Evolutionary conservation across 2,888 invertebrate genomes (phyloP).

Genomic region (Melikaiella ostensackeni): DNA sequence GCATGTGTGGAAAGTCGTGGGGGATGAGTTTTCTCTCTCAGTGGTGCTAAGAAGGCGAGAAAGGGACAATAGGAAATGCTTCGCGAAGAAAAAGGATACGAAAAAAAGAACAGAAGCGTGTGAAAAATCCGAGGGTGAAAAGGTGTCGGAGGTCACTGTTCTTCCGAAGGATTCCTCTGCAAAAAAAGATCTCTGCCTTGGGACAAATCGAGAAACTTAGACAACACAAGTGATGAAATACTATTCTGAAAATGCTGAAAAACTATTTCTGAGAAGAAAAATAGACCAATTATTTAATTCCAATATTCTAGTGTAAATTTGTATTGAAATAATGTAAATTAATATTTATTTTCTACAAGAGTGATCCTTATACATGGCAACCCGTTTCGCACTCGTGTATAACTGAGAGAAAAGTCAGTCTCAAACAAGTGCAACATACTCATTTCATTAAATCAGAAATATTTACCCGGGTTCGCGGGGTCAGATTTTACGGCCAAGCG

Average conservation of each 20-base stretch:
- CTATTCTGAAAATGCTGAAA: background rate
- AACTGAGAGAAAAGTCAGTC: background rate
- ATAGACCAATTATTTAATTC: too few species aligned
- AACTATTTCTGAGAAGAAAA: background rate
- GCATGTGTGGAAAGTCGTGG: slow-evolving; percentile 66
- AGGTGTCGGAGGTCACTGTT: slow-evolving; percentile 54
- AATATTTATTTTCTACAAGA: background rate
- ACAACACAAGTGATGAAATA: slow-evolving; percentile 5
- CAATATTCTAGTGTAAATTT: too few species aligned
- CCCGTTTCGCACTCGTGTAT: background rate
- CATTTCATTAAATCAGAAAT: background rate
- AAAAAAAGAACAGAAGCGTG: slow-evolving; percentile 56
- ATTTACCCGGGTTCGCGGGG: too few species aligned
- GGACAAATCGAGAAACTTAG: slow-evolving; percentile 6
- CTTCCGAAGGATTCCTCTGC: slow-evolving; percentile 25
- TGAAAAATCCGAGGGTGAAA: slow-evolving; percentile 65
- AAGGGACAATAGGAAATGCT: slow-evolving; percentile 40
- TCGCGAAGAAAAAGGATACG: slow-evolving; percentile 45
- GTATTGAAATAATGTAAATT: too few species aligned
- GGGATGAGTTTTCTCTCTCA: slow-evolving; percentile 54
- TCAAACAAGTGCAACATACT: background rate
- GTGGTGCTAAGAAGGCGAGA: slow-evolving; percentile 41
- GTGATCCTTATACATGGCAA: background rate
- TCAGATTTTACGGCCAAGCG: too few species aligned
- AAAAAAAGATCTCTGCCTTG: background rate